Base-by-base conservation (phyloP, 2,113 vertebrate species). In the Pao palembangensis region DNA sequence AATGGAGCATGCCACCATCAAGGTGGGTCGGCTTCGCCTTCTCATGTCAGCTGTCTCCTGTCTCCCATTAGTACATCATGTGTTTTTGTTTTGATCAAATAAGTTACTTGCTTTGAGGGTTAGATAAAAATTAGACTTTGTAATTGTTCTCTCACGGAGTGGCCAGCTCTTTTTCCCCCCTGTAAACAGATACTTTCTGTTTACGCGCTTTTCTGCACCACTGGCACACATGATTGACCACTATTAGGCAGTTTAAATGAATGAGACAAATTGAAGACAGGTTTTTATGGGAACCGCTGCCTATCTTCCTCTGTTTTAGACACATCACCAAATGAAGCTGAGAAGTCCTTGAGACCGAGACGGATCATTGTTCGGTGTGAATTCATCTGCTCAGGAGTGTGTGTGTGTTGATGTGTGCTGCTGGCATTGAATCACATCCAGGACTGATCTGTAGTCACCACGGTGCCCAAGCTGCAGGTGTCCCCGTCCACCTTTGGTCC, bases 201-300 rank as follows among this genome's bases (percentile, higher is more conserved):
- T n/a, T n/a, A n/a, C n/a, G 10, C 78, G 84, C 76, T 83, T 87
- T 84, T 87, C 84, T 61, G 79, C 82, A 62, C 79, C 73, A 68
- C 64, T 84, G 81, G 74, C 57, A 74, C 78, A 49, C 73, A 75
- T 81, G 79, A 89, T 75, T 83, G 85, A 78, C 79, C 72, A 54
- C 82, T 85, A 85, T 85, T 84, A 83, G 74, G 70, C 72, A 81
- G 84, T 82, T 83, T 80, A 81, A 86, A 88, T 81, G 69, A 81
- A 70, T 59, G 44, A 59, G 79, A 87, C 85, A 88, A 86, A 87
- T 86, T 85, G 85, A 87, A 71, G 80, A 87, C 74, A 71, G 73
- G 53, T 70, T 79, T 38, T 83, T 78, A 82, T 78, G 64, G 54
- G 58, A 66, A 42, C 76, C 79, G 80, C 76, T 76, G 78, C 79